These are phyloP conservation scores for Drosophila varians DNA, from an alignment of 1,140 invertebrate genomes.

Conservation along the genomic window DNA sequence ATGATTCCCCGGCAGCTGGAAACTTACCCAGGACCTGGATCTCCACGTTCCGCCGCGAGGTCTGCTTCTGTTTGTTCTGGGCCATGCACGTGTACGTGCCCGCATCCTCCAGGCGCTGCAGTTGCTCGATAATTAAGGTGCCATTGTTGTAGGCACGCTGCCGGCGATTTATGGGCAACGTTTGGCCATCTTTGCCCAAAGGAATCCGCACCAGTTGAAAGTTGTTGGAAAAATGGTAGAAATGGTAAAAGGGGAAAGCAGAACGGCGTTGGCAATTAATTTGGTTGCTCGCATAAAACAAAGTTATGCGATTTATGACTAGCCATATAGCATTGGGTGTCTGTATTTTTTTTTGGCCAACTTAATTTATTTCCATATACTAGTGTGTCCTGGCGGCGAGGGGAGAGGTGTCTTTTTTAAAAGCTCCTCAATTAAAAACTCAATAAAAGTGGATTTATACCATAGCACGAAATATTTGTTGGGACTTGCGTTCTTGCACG, in stretches of 20 bases:
- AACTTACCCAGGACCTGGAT: constrained; percentile 91
- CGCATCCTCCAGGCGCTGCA: constrained; percentile 90
- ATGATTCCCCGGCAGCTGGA: constrained; percentile 7
- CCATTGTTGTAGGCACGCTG: constrained; percentile 95
- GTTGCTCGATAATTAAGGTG: constrained; percentile 92
- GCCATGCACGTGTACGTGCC: constrained; percentile 95
- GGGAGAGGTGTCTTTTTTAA: not conserved
- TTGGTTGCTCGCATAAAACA: constrained; percentile 59
- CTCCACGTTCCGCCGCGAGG: constrained; percentile 91
- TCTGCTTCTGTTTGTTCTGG: constrained; percentile 91
- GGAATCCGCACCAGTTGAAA: not conserved
- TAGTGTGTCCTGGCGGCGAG: not conserved
- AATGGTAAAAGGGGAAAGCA: not conserved
- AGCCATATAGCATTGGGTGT: constrained; percentile 39
- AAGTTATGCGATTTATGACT: constrained; percentile 66
- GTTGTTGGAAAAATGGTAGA: not conserved
- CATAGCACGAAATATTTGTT: not conserved
- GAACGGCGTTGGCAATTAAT: constrained; percentile 67
- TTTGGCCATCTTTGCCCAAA: constrained; percentile 88
- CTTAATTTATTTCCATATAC: constrained; percentile 41
- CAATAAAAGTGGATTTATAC: constrained; percentile 9
- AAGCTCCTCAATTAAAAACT: constrained; percentile 10
- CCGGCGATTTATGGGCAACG: constrained; percentile 92
- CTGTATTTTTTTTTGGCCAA: constrained; percentile 6
- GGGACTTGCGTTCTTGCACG: not conserved